Base-by-base conservation (phyloP, 2,888 invertebrate genomes). In the Apocheima hispidaria region DNA sequence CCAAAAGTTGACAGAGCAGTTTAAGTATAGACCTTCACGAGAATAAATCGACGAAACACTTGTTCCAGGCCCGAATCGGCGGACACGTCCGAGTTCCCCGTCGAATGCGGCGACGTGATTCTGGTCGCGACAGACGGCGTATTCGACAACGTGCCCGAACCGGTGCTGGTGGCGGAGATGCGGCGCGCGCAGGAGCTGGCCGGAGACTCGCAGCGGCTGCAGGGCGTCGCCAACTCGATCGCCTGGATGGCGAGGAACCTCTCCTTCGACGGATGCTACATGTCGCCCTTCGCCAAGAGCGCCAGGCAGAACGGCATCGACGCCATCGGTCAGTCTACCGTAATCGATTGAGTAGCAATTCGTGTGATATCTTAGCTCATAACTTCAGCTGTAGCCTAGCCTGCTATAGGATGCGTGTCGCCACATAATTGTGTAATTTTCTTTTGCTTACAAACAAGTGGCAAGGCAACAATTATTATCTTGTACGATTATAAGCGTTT, bases 51-150 rank as follows among this genome's bases (percentile, higher is more conserved):
- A 18, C 9, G 9, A 46, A 30, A 10, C 12, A 0, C 2, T 18
- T 48, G 36, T 50, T 60, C 14, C 84, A 96, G 98, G 85, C 98
- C 98, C 6, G 98, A 98, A 78, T 96, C 98, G 49, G 98, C 99
- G 18, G 97, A 97, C 69, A 97, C 96, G 38, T 95, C 97, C 20
- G 96, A 97, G 83, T 98, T 98, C 86, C 95, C 95, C 2, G 98
- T 97, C 51, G 96, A 97, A 87, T 97, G 98, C 81, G 98, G 99
- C 51, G 99, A 99, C 89, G 97, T 98, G 53, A 97, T 99, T 78
- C 94, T 99, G 36, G 95, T 99, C 55, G 99, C 99, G 21, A 99
- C 99, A 0, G 99, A 99, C 90, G 99, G 99, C 54, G 97, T 99
- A 57, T 99, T 99, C 92, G 99, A 99, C 93, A 99, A 99, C 92